Percentiles rank a stretch among this genome's conserved stretches.
These are phyloP conservation scores for Ochotona curzoniae DNA, from an alignment of 2,113 vertebrate species.

Conservation along the genomic window DNA sequence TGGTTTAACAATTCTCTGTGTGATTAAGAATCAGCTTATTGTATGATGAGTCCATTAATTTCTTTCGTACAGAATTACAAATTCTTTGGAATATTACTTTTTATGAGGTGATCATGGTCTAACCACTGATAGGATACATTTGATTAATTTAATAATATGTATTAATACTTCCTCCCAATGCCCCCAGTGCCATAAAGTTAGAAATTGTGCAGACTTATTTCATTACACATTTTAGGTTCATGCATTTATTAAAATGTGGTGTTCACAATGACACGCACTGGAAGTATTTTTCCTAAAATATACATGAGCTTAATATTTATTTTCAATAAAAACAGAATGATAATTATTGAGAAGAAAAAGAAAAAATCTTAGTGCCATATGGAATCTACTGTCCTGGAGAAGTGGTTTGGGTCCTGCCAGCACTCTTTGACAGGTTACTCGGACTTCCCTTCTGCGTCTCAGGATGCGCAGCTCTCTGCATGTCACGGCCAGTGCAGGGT, in stretches of 20 bases:
- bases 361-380: not conserved
- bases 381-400: not conserved
- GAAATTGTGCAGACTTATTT: conserved; percentile 50
- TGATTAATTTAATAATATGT: conserved; percentile 44
- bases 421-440: not conserved
- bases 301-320: not conserved
- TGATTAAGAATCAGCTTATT: not conserved
- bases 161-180: conserved; percentile 36
- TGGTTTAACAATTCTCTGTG: not conserved
- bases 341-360: not conserved
- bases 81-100: conserved; percentile 7
- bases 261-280: not conserved
- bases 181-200: conserved; percentile 49
- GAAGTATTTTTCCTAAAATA: not conserved
- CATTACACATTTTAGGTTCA: conserved; percentile 2
- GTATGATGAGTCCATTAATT: not conserved
- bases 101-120: conserved; percentile 56
- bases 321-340: not conserved
- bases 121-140: conserved; percentile 20
- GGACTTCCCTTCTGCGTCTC: not conserved
- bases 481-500: accelerated
- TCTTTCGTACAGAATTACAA: conserved; percentile 2
- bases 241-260: conserved; percentile 1
- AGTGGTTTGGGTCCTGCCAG: not conserved
- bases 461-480: no score